These are phyloP conservation scores for Nebria brevicollis DNA, from an alignment of 2,888 invertebrate species.

Conservation along the genomic window DNA sequence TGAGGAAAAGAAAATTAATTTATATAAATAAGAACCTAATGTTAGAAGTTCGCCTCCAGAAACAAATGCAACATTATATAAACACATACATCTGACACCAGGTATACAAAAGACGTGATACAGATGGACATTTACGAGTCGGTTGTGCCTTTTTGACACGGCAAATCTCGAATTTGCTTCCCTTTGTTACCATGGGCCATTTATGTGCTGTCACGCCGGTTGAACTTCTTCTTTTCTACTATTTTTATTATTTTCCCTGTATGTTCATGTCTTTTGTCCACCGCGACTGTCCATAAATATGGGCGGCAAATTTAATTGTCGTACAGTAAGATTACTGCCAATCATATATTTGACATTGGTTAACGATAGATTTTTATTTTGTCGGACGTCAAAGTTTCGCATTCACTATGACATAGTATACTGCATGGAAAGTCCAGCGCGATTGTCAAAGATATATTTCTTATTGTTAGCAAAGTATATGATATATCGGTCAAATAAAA, in stretches of 20 bases:
- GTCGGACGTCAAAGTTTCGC: not conserved
- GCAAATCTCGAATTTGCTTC: slow-evolving; percentile 60
- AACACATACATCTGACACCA: not conserved
- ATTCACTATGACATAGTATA: not conserved
- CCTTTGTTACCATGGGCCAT: slow-evolving; percentile 54
- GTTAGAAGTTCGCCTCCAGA: not conserved
- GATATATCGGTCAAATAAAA: not conserved
- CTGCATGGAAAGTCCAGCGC: not conserved
- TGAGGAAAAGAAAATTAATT: not conserved
- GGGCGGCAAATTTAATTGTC: slow-evolving; percentile 41
- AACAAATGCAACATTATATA: not conserved
- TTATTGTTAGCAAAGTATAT: not conserved
- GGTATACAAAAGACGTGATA: slow-evolving; percentile 54
- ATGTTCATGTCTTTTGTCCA: slow-evolving; percentile 26
- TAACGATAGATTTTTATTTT: not conserved
- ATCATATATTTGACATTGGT: slow-evolving; percentile 5
- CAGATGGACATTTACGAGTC: slow-evolving; percentile 59
- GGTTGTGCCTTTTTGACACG: slow-evolving; percentile 56
- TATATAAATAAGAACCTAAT: not conserved
- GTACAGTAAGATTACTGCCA: slow-evolving; percentile 30
- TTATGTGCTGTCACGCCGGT: slow-evolving; percentile 9
- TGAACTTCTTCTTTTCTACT: not conserved
- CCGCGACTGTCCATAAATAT: slow-evolving; percentile 32
- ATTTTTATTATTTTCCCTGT: not conserved
- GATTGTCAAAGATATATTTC: not conserved